Conservation (phyloP, 2,888 invertebrate genomes). For the Morinoia aosen region DNA sequence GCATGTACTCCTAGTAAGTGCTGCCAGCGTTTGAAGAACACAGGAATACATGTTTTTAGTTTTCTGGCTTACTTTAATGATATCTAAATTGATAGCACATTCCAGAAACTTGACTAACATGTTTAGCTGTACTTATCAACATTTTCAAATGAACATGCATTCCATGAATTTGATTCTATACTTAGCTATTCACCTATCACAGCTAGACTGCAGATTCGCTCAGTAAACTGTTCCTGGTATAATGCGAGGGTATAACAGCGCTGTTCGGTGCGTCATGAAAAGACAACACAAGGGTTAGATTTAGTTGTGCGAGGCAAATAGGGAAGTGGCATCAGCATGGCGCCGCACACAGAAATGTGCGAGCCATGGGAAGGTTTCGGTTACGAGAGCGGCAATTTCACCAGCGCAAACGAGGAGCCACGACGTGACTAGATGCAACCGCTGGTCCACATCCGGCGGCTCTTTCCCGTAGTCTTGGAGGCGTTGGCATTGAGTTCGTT, state of each 20-base stretch:
- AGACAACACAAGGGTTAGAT: neutral
- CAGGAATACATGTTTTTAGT: too few species aligned
- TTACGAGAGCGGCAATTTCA: neutral
- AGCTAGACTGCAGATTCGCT: too few species aligned
- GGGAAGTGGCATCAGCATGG: neutral
- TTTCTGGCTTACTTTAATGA: too few species aligned
- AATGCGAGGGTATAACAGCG: neutral
- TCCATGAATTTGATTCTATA: too few species aligned
- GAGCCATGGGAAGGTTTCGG: neutral
- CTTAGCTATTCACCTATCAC: too few species aligned
- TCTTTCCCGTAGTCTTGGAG: neutral
- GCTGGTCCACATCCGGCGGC: neutral
- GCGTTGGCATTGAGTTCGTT: slow-evolving; percentile 24
- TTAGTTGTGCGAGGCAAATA: neutral
- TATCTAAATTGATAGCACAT: too few species aligned
- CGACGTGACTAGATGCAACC: slow-evolving; percentile 1
- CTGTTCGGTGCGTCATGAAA: neutral
- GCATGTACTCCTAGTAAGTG: too few species aligned
- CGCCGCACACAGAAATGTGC: neutral
- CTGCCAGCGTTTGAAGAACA: too few species aligned
- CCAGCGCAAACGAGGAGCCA: neutral
- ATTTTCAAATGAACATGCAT: too few species aligned
- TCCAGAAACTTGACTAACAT: too few species aligned
- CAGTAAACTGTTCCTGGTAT: too few species aligned
- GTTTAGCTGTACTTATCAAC: too few species aligned